Percentiles rank a stretch among this genome's conserved stretches.
Evolutionary conservation across 2,888 invertebrate species (phyloP).

Genomic region (Pristionchus maxplancki): DNA sequence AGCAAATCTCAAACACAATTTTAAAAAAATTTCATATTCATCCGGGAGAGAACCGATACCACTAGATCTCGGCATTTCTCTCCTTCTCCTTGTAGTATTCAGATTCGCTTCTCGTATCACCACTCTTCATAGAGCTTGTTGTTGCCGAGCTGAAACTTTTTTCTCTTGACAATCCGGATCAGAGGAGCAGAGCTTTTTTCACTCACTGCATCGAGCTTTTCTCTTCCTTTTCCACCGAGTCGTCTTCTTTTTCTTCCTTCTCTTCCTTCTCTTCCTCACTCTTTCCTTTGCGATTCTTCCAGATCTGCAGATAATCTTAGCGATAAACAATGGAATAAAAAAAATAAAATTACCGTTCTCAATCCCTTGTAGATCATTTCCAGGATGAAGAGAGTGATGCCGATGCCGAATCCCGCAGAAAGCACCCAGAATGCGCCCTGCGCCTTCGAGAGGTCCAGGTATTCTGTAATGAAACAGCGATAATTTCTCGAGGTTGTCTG

Average conservation of each 20-base stretch:
- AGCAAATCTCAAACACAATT: too few species aligned
- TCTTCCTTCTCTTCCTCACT: background rate
- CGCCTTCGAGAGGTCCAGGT: conserved; percentile 65
- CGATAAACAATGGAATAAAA: background rate
- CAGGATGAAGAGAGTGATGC: conserved; percentile 54
- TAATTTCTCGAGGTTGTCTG: too few species aligned
- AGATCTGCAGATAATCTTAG: conserved; percentile 11
- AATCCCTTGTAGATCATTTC: conserved; percentile 53
- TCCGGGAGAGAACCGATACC: too few species aligned
- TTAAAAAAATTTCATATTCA: too few species aligned
- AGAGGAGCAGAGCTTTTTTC: too few species aligned
- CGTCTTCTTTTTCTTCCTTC: background rate
- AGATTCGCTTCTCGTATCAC: too few species aligned
- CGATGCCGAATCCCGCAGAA: conserved; percentile 60
- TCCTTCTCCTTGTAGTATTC: too few species aligned
- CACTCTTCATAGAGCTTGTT: too few species aligned
- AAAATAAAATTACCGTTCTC: background rate
- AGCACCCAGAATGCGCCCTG: conserved; percentile 74
- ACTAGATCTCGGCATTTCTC: too few species aligned
- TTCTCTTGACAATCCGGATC: too few species aligned
- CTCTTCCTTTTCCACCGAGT: background rate
- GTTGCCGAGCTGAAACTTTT: too few species aligned
- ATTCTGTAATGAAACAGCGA: conserved; percentile 55
- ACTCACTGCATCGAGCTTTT: background rate
- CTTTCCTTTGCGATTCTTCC: background rate